Percentiles rank a stretch among this genome's conserved stretches.
These are phyloP conservation scores for Dasypolia templi DNA, from an alignment of 2,888 invertebrate species.

Conservation along the genomic window DNA sequence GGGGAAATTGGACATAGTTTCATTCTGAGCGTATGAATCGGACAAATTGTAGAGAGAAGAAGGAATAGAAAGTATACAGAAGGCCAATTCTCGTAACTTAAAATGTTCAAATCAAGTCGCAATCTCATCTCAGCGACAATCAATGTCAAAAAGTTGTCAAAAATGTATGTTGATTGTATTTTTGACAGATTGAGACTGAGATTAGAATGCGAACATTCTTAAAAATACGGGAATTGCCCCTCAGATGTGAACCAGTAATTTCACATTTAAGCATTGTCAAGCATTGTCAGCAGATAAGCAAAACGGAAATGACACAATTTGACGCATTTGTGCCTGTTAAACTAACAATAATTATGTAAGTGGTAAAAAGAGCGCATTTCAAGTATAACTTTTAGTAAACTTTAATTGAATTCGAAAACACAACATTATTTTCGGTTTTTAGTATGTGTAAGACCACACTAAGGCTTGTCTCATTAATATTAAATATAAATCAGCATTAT, in stretches of 20 bases:
- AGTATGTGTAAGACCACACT: background rate
- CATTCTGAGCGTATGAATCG: constrained; percentile 7
- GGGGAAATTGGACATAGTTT: constrained; percentile 16
- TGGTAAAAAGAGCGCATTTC: background rate
- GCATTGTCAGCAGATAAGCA: background rate
- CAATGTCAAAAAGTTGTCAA: no score
- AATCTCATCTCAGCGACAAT: no score
- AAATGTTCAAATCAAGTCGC: no score
- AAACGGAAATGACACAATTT: background rate
- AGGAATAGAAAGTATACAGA: background rate
- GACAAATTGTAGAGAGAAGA: background rate
- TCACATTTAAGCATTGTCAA: no score
- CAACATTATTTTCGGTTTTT: no score
- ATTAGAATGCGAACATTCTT: no score
- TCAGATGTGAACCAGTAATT: background rate
- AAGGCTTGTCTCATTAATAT: background rate
- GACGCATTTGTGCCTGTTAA: no score
- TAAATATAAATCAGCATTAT: background rate
- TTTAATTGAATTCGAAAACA: background rate
- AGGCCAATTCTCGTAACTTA: no score
- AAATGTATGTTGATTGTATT: no score
- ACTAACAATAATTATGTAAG: background rate
- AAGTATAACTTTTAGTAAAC: background rate
- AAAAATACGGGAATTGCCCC: no score
- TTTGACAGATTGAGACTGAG: no score